phyloP scores from a whole-genome alignment of 2,888 invertebrate species.

The Caenorhabditis drosophilae region DNA sequence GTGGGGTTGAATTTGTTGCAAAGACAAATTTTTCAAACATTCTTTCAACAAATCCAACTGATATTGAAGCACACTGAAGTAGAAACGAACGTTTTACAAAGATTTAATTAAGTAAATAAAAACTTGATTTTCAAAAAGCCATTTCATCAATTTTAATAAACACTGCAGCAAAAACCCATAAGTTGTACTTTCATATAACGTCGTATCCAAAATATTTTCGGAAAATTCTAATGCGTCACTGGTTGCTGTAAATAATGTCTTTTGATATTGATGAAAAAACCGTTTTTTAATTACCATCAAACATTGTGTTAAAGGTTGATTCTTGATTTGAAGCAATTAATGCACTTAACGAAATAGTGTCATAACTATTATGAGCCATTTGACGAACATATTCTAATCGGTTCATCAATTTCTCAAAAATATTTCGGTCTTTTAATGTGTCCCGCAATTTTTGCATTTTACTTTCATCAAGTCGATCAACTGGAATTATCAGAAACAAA shows the following conservation, averaged over 20 bases:
- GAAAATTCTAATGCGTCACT: not conserved
- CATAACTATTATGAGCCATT: constrained; percentile 24
- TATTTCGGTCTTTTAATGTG: not conserved
- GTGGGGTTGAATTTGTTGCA: constrained; percentile 7
- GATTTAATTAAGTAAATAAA: not conserved
- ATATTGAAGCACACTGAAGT: not conserved
- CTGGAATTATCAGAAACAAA: not conserved
- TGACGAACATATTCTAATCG: constrained; percentile 22
- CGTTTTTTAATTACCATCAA: constrained; percentile 12
- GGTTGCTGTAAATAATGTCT: not conserved
- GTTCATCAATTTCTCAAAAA: constrained; percentile 11
- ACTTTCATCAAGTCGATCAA: not conserved
- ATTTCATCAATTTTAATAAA: constrained; percentile 19
- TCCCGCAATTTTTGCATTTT: not conserved
- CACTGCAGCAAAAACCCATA: constrained; percentile 30
- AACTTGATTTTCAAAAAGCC: constrained; percentile 25
- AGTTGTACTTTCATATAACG: constrained; percentile 18
- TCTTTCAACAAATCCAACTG: constrained; percentile 13
- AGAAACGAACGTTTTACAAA: too few species aligned
- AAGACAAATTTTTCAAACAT: constrained; percentile 26
- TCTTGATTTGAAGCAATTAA: constrained; percentile 3
- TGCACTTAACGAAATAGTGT: not conserved
- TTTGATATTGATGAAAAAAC: not conserved
- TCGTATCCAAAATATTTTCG: constrained; percentile 13
- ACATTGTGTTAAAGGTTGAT: constrained; percentile 28